Evolutionary conservation across 2,113 vertebrate species (phyloP).

Genomic region (Cryptomyrus ogoouensis): DNA sequence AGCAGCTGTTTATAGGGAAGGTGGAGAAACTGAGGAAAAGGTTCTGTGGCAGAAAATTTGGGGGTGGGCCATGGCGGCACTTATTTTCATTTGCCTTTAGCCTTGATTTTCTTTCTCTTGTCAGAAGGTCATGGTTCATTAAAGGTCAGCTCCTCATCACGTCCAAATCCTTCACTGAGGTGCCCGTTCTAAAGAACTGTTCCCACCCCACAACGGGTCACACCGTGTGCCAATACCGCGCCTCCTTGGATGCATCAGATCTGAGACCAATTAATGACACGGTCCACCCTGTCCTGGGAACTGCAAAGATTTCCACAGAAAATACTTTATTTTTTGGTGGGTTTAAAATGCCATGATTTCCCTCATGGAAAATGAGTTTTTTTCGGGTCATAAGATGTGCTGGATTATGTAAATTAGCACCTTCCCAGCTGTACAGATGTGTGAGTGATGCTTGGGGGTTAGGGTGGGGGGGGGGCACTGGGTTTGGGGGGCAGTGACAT

Average conservation of each 20-base stretch:
- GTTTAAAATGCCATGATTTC: not conserved
- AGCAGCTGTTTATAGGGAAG: not conserved
- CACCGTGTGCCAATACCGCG: not conserved
- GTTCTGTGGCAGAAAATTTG: not conserved
- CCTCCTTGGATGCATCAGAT: not conserved
- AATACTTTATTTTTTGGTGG: not conserved
- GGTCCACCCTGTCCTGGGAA: not conserved
- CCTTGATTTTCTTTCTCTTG: not conserved
- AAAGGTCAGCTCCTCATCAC: not conserved
- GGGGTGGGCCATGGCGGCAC: not conserved
- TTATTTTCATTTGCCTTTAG: not conserved
- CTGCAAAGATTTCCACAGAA: not conserved
- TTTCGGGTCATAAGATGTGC: not conserved
- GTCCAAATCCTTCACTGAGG: not conserved
- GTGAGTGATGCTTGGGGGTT: not conserved
- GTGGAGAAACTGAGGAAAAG: not conserved
- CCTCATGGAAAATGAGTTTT: not conserved
- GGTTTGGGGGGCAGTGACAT: conserved; percentile 9
- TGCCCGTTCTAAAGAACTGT: not conserved
- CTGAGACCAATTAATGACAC: not conserved
- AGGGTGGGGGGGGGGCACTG: not conserved
- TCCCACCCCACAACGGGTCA: not conserved
- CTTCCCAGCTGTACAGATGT: not conserved
- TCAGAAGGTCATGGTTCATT: not conserved
- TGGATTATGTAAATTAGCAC: conserved; percentile 7